Conservation (phyloP, 1,140 invertebrate genomes). For the Patella vulgata region DNA sequence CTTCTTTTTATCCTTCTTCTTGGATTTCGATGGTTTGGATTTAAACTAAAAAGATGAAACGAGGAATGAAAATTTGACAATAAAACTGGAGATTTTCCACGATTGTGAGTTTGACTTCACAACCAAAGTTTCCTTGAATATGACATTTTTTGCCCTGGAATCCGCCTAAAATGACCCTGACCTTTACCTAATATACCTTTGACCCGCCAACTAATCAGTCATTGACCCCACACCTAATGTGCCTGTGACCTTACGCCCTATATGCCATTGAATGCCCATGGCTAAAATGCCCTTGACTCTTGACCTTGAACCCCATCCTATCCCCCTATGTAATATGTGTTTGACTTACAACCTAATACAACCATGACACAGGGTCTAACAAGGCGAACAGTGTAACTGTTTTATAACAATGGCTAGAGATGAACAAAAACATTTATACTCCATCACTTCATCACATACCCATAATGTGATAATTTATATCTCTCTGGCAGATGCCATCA, state of each 20-base stretch:
- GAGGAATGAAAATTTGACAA: neutral
- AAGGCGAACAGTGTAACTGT: too few relatives aligned
- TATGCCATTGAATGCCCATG: too few relatives aligned
- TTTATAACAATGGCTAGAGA: too few relatives aligned
- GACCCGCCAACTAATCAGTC: neutral
- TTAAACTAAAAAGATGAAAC: slow-evolving; percentile 6
- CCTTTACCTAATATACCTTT: neutral
- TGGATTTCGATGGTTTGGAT: slow-evolving; percentile 19
- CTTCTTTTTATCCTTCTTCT: slow-evolving; percentile 42
- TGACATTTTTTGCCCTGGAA: neutral
- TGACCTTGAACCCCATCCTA: too few relatives aligned
- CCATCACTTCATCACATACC: too few relatives aligned
- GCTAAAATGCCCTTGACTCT: too few relatives aligned
- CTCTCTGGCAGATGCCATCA: too few relatives aligned
- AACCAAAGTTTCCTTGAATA: neutral
- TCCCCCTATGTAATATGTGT: too few relatives aligned
- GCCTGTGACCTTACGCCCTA: neutral
- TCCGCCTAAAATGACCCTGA: neutral
- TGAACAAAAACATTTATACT: too few relatives aligned
- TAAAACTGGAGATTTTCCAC: neutral
- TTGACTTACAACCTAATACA: too few relatives aligned
- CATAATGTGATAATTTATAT: too few relatives aligned
- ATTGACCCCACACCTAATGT: neutral
- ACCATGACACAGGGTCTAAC: too few relatives aligned
- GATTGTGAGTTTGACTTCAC: neutral